Evolutionary conservation across 2,797 vertebrate genomes (phyloP).

Genomic region (Vultur gryphus): DNA sequence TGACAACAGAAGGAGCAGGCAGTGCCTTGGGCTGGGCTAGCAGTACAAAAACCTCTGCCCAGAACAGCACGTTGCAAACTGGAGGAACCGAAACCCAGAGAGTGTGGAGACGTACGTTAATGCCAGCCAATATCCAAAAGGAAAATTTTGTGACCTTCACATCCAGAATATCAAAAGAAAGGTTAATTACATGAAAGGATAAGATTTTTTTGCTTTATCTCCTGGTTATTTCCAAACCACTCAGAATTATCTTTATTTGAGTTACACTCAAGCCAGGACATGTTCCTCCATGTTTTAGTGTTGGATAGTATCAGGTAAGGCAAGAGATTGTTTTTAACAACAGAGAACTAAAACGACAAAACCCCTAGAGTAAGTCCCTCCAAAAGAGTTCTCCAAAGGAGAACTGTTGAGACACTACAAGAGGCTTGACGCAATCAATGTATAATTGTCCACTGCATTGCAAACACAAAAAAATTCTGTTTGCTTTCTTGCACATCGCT

Average conservation of each 20-base stretch:
- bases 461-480: neutral
- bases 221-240: neutral
- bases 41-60: neutral
- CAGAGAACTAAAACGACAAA: neutral
- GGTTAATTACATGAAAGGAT: neutral
- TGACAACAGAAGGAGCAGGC: neutral
- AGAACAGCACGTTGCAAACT: neutral
- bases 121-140: neutral
- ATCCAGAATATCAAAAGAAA: neutral
- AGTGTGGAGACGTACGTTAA: accelerated
- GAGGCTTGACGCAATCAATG: accelerated
- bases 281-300: neutral
- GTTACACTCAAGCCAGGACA: neutral
- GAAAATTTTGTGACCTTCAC: neutral
- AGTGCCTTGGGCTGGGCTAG: neutral
- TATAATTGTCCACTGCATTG: neutral
- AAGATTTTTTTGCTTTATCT: neutral
- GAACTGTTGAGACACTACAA: neutral
- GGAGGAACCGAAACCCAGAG: neutral
- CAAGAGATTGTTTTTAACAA: neutral
- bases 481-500: neutral
- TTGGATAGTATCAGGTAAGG: neutral
- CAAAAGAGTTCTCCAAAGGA: neutral
- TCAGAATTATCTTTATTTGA: neutral
- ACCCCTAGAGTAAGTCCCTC: neutral